Base-by-base conservation (phyloP, 2,797 vertebrate species). In the Micropoecilia bifurca region DNA sequence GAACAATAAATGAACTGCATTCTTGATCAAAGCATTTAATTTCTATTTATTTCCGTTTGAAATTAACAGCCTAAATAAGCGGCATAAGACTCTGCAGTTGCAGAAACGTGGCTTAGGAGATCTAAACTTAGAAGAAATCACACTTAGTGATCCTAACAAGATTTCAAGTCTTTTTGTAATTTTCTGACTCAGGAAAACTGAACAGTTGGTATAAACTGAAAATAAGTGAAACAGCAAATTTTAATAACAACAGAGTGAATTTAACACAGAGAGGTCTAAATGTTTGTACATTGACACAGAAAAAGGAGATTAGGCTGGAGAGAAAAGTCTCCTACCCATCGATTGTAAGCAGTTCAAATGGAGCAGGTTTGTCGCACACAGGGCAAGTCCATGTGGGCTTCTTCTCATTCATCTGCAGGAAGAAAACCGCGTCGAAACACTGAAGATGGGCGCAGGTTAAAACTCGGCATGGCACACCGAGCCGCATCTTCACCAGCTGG, bases 331-430 rank as follows among this genome's bases (percentile, higher is more conserved):
- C 3, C 94, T 92, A 98, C 99, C 98, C 98, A 13, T 99, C 99
- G 0, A 99, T 99, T 86, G 98, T 98, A 76, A 99, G 97, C 92
- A 99, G 97, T 93, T 99, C 97, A 14, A 98, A 99, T 22, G 98
- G 97, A 7, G 99, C 99, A 0, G 98, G 97, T 89, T 99, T 99
- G 93, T 99, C 99, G 28, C 99, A 99, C 77, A 99, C 99, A 0
- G 99, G 99, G 79, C 99, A 99, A 89, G 97, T 98, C 99, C 99
- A 99, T 0, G 99, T 99, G 82, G 99, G 98, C 83, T 99, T 99
- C 92, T 99, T 99, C 93, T 99, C 99, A 1, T 99, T 99, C 99
- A 99, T 99, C 95, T 99, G 98, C 89, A 99, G 96, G 93, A 99
- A 99, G 94, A 99, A 99, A 85, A 99, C 98, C 0, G 98, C 99